Base-by-base conservation (phyloP, 1,140 invertebrate species). In the Trachelipus rathkii region DNA sequence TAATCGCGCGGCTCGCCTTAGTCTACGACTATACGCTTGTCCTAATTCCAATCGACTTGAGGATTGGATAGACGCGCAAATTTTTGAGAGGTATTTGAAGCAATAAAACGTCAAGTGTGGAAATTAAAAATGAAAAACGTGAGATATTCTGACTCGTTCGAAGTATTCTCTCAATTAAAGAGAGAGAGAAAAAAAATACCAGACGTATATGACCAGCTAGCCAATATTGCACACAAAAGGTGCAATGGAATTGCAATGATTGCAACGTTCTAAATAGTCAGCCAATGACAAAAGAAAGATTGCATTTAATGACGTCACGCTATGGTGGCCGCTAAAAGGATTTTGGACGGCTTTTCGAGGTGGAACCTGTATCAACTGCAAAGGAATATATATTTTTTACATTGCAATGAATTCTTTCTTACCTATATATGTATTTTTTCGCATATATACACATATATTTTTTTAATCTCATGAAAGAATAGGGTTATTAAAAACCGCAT, bases 71-170 rank as follows among this genome's bases (percentile, higher is more conserved):
- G 11, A 60, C 11, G 50, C 50, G 50, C 50, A 3, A 19, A 60
- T 60, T 60, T 60, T 60, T 33, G 33, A 33, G 50, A 60, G 50
- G 50, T 13, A 3, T 60, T 60, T 19, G 50, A 60, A 19, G 19
- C 19, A 13, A 60, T 60, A 60, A 60, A 33, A 60, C 8, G 50
- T 60, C 50, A 60, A 60, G 19, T 60, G 50, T 15, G 19, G 50
- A 60, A 60, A 60, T 60, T 33, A 60, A 60, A 60, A 60, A 60
- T 60, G 50, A 60, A 60, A 60, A 60, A 60, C 50, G 50, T 60
- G 50, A 13, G 50, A 60, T 8, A 15, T 33, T 33, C 33, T 33
- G 33, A 33, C 33, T 33, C 33, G 33, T 6, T 33, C 2, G 33
- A 33, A 33, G 33, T 33, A 33, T 33, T 33, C 33, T 33, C 33